Base-by-base conservation (phyloP, 1,140 invertebrate genomes). In the Diprion similis region DNA sequence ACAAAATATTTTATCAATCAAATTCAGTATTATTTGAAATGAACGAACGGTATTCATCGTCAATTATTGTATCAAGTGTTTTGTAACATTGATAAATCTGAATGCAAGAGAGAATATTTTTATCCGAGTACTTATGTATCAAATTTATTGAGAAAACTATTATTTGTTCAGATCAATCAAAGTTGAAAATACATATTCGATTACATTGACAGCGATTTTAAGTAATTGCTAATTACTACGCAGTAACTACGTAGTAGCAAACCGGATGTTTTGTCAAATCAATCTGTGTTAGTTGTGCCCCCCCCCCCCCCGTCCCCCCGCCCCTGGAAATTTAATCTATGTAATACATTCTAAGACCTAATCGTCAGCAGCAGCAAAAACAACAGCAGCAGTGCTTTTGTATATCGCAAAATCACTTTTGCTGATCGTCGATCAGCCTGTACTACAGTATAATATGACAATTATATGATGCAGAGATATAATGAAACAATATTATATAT, bases 281-380 rank as follows among this genome's bases (percentile, higher is more conserved):
- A 79, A 81, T 79, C 66, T 84, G 77, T 86, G 83, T 85, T 87
- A 86, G 83, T 79, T 86, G 85, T 87, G 79, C 83, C 78, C 78
- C 24, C 24, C 24, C 24, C 24, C 24, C 24, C 24, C 83, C 78
- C 78, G 2, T 6, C 24, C 24, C 24, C 24, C 83, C 78, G 77
- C 80, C 80, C 70, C 51, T 76, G 75, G 70, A 75, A 65, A 73
- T 76, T 59, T 73, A 66, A 74, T 78, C 78, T 79, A 76, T 82
- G 80, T 81, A 73, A 71, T 24, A 71, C 8, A 70, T 74, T 72
- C 68, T 71, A 71, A 73, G 74, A 74, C 51, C 24, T 37, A 37
- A 15, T 59, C 66, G 71, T 76, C 71, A 71, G 72, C 66, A 72
- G 72, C 19, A 73, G 67, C 75, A 78, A 77, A 73, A 77, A 69